phyloP scores from a whole-genome alignment of 1,140 invertebrate species.

The Papilio machaon region DNA sequence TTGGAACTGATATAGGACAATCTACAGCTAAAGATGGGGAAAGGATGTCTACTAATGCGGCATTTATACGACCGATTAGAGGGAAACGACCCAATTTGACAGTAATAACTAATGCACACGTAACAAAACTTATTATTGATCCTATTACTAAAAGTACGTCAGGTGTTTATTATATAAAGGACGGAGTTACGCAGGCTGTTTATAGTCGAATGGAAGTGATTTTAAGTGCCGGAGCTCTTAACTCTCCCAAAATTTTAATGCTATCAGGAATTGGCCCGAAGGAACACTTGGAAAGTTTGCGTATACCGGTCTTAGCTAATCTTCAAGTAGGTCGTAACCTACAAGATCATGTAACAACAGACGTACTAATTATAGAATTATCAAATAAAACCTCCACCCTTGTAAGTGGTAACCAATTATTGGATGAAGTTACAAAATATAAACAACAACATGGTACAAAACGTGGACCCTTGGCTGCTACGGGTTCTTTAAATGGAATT shows the following conservation, averaged over 20 bases:
- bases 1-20: conserved; percentile 84
- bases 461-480: conserved; percentile 80
- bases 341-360: conserved; percentile 88
- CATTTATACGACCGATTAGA: conserved; percentile 88
- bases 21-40: conserved; percentile 84
- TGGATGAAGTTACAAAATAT: conserved; percentile 81
- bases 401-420: conserved; percentile 68
- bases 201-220: conserved; percentile 88
- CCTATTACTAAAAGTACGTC: conserved; percentile 84
- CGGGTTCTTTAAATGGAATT: conserved; percentile 76
- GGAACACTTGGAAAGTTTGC: conserved; percentile 82
- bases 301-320: conserved; percentile 84
- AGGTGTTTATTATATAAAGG: conserved; percentile 85
- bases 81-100: conserved; percentile 87
- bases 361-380: conserved; percentile 81
- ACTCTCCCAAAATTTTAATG: conserved; percentile 89
- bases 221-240: conserved; percentile 86
- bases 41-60: conserved; percentile 87
- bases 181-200: conserved; percentile 81
- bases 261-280: conserved; percentile 88
- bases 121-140: conserved; percentile 89
- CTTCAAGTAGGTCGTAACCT: conserved; percentile 89
- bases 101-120: conserved; percentile 87
- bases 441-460: conserved; percentile 67
- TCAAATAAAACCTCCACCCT: conserved; percentile 80